Evolutionary conservation across 2,888 invertebrate species (phyloP).

Genomic region (Trimorus sp.): DNA sequence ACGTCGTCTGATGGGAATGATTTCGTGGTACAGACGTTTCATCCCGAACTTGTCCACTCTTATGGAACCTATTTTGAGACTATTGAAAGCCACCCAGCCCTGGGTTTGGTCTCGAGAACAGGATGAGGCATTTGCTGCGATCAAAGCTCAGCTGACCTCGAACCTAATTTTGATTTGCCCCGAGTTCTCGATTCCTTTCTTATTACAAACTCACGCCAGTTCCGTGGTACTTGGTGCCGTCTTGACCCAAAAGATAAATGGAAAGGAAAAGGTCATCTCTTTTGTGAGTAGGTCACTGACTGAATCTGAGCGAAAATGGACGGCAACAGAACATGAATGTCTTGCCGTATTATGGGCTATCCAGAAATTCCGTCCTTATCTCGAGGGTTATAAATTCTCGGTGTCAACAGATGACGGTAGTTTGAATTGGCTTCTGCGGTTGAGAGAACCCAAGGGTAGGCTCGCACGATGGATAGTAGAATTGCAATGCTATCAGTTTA

Average conservation of each 20-base stretch:
- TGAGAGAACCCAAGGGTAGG: neutral
- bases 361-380: constrained; percentile 6
- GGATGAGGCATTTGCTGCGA: neutral
- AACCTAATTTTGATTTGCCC: neutral
- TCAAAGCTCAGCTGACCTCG: neutral
- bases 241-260: neutral
- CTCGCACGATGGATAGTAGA: constrained; percentile 35
- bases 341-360: constrained; percentile 10
- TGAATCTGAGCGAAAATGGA: neutral
- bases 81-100: neutral
- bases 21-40: constrained; percentile 9
- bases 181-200: constrained; percentile 8
- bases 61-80: neutral
- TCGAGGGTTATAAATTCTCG: neutral
- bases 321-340: constrained; percentile 13
- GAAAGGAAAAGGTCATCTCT: neutral
- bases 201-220: constrained; percentile 11
- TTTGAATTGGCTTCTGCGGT: neutral
- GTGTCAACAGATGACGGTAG: constrained; percentile 5
- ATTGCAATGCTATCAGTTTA: constrained; percentile 6
- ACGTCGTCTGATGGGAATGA: constrained; percentile 11
- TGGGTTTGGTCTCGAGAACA: constrained; percentile 7
- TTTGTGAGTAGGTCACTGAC: constrained; percentile 2
- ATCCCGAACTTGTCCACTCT: neutral
- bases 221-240: constrained; percentile 8